phyloP scores from a whole-genome alignment of 2,797 vertebrate species.

The Phyllotis vaccarum region DNA sequence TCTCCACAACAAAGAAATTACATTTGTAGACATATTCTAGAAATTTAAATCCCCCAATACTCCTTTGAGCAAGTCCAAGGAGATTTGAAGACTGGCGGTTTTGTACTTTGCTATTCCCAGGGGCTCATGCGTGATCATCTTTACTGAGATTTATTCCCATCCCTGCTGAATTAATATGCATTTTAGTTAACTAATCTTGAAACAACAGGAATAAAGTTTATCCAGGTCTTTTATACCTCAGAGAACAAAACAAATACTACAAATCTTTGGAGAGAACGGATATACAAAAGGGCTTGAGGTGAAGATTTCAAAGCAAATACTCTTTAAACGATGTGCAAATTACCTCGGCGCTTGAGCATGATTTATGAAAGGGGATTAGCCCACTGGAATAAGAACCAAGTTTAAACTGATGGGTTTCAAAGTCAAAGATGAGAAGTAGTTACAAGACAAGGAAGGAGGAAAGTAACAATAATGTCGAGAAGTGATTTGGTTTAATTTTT shows the following conservation, averaged over 20 bases:
- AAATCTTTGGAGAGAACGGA: constrained; percentile 91
- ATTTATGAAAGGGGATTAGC: constrained; percentile 92
- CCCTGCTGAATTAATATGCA: constrained; percentile 91
- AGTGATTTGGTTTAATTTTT: constrained; percentile 84
- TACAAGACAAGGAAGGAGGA: constrained; percentile 85
- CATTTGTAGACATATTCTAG: constrained; percentile 85
- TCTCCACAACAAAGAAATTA: constrained; percentile 86
- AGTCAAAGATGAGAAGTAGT: constrained; percentile 88
- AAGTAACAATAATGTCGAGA: constrained; percentile 84
- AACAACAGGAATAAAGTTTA: constrained; percentile 93
- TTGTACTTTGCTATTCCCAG: constrained; percentile 87
- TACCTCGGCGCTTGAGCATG: constrained; percentile 91
- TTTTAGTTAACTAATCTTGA: constrained; percentile 93
- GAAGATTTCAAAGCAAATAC: constrained; percentile 93
- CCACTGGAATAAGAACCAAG: constrained; percentile 89
- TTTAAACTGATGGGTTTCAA: constrained; percentile 90
- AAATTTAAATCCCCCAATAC: constrained; percentile 87
- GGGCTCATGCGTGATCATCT: constrained; percentile 88
- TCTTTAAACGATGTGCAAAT: constrained; percentile 93
- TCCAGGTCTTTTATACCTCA: constrained; percentile 92
- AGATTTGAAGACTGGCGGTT: constrained; percentile 90
- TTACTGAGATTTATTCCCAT: constrained; percentile 89
- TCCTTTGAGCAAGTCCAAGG: constrained; percentile 89
- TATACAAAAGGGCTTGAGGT: constrained; percentile 92
- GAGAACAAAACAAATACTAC: constrained; percentile 93